A percentile compares a stretch with the other conserved stretches of the same genome.
These are phyloP conservation scores for Oligia latruncula DNA, from an alignment of 2,888 invertebrate genomes.

Conservation along the genomic window DNA sequence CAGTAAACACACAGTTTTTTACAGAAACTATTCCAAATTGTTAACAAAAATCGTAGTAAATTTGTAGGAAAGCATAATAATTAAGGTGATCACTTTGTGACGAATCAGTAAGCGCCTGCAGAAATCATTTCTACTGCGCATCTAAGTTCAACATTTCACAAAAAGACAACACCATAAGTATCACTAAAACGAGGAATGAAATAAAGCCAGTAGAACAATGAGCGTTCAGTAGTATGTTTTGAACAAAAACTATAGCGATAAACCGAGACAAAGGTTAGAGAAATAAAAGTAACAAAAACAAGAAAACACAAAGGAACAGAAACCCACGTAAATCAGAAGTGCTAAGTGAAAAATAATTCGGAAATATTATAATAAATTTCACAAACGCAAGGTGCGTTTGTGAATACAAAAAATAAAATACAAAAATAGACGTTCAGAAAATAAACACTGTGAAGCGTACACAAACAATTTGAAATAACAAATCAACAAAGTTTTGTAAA, in stretches of 20 bases:
- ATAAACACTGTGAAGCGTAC: not conserved
- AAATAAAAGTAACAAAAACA: conserved; percentile 41
- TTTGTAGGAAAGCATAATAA: no score
- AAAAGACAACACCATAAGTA: not conserved
- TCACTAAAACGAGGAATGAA: conserved; percentile 33
- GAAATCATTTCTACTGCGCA: not conserved
- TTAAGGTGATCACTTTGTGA: not conserved
- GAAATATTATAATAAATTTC: not conserved
- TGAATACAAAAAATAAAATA: conserved; percentile 3
- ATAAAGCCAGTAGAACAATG: conserved; percentile 28
- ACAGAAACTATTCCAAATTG: not conserved
- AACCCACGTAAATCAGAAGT: conserved; percentile 14
- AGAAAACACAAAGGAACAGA: conserved; percentile 17
- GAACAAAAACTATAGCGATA: conserved; percentile 7
- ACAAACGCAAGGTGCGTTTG: not conserved
- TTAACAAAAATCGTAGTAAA: not conserved
- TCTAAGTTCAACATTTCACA: not conserved
- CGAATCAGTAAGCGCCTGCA: not conserved
- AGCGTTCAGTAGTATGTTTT: conserved; percentile 21
- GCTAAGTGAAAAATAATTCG: conserved; percentile 6
- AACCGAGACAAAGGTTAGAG: conserved; percentile 9
- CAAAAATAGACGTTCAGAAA: not conserved
- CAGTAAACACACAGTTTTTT: no score
- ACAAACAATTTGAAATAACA: not conserved
- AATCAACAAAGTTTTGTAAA: not conserved